Percentiles rank a stretch among this genome's conserved stretches.
phyloP scores from a whole-genome alignment of 1,140 invertebrate genomes.

The Aphelinus certus region DNA sequence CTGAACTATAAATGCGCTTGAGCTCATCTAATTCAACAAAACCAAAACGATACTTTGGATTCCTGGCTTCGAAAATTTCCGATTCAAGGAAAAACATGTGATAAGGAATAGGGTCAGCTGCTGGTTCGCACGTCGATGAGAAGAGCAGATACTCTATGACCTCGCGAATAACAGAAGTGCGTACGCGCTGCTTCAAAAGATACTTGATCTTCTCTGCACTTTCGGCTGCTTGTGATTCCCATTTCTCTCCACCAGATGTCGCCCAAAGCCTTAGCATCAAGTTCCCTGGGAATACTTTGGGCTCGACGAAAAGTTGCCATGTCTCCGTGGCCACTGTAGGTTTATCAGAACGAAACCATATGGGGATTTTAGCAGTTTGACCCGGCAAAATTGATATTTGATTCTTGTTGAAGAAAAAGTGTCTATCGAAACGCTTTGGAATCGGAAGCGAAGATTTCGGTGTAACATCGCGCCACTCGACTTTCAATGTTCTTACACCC shows the following conservation, averaged over 20 bases:
- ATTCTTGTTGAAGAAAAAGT: constrained; percentile 56
- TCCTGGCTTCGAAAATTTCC: constrained; percentile 46
- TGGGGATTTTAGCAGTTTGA: constrained; percentile 37
- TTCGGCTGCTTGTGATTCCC: background rate
- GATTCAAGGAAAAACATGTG: constrained; percentile 41
- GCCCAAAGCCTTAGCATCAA: constrained; percentile 48
- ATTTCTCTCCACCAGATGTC: constrained; percentile 5
- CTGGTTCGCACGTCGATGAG: background rate
- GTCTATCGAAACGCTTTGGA: background rate
- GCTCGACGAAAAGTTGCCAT: constrained; percentile 50
- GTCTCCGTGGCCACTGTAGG: constrained; percentile 39
- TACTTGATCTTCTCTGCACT: constrained; percentile 32
- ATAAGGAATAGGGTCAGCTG: constrained; percentile 34
- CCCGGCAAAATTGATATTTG: constrained; percentile 47
- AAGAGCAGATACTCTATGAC: constrained; percentile 42
- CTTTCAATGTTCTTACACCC: constrained; percentile 37
- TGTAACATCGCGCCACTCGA: constrained; percentile 16
- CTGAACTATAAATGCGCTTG: constrained; percentile 42
- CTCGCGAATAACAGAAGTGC: constrained; percentile 35
- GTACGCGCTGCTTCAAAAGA: constrained; percentile 38
- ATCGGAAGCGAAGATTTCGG: background rate
- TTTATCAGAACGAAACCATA: constrained; percentile 44
- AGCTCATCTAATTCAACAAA: constrained; percentile 45
- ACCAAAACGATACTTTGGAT: constrained; percentile 49
- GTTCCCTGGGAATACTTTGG: constrained; percentile 35